Conservation (phyloP, 2,797 vertebrate species). For the Scomberomorus guttatus region DNA sequence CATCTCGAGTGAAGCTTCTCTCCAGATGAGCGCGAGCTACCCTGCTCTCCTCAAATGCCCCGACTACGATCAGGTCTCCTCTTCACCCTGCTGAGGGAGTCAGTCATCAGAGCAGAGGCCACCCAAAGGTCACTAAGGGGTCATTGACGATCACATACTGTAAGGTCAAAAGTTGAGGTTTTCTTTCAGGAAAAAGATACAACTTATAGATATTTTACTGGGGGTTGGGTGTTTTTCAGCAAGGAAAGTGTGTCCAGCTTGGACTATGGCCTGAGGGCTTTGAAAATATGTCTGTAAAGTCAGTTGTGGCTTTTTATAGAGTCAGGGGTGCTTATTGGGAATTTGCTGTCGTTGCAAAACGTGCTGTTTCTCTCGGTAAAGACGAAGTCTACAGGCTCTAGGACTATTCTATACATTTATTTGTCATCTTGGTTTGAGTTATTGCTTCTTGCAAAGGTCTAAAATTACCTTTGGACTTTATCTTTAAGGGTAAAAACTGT, state of each 20-base stretch:
- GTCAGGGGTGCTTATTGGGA: slow-evolving; percentile 4
- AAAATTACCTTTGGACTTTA: not conserved
- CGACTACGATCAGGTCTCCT: slow-evolving; percentile 90
- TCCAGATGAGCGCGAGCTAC: slow-evolving; percentile 92
- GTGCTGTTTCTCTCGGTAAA: not conserved
- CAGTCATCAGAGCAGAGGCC: not conserved
- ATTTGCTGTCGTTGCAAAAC: slow-evolving; percentile 14
- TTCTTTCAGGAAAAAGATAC: slow-evolving; percentile 15
- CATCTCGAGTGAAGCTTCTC: slow-evolving; percentile 91
- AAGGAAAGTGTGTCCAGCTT: slow-evolving; percentile 6
- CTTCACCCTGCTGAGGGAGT: slow-evolving; percentile 89
- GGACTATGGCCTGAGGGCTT: slow-evolving; percentile 6
- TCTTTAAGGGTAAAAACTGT: not conserved
- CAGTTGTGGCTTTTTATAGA: slow-evolving; percentile 7
- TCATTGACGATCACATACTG: not conserved
- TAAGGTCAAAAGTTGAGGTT: slow-evolving; percentile 9
- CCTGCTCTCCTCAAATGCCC: slow-evolving; percentile 92
- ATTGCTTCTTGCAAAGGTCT: slow-evolving; percentile 9
- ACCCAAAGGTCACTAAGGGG: not conserved
- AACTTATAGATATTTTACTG: slow-evolving; percentile 15
- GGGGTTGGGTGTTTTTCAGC: slow-evolving; percentile 14
- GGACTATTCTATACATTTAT: no score
- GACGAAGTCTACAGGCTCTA: not conserved
- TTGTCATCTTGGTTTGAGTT: not conserved
- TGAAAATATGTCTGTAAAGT: slow-evolving; percentile 1